Conservation (phyloP, 2,888 invertebrate genomes). For the Tenodera sinensis region DNA sequence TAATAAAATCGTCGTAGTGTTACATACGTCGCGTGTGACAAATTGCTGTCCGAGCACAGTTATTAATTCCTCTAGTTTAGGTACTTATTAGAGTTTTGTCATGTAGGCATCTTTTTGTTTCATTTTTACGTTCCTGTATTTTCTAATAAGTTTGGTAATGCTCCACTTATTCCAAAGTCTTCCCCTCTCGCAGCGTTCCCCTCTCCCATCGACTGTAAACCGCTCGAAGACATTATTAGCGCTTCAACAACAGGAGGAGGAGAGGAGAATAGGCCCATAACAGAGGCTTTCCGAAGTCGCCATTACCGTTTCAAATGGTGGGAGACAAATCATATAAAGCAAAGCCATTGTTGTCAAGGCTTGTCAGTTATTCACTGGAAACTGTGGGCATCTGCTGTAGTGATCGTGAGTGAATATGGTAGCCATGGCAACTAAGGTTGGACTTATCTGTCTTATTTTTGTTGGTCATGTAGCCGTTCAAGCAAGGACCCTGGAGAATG, state of each 20-base stretch:
- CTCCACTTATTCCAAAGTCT: constrained; percentile 3
- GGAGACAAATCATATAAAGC: background rate
- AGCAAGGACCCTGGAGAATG: background rate
- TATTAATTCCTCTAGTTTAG: background rate
- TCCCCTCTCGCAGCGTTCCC: background rate
- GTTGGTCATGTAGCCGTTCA: background rate
- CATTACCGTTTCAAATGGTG: background rate
- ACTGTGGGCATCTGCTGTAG: background rate
- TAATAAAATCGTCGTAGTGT: background rate
- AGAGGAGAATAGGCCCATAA: background rate
- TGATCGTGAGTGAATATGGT: background rate
- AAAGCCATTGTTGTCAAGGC: background rate
- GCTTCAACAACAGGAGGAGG: background rate
- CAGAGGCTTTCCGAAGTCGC: background rate
- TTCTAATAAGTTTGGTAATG: constrained; percentile 4
- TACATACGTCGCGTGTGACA: background rate
- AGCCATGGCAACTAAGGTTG: background rate
- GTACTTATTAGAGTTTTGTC: background rate
- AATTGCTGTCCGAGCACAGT: background rate
- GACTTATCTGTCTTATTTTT: background rate
- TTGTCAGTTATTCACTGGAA: background rate
- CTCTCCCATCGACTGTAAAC: background rate
- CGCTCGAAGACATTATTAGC: constrained; percentile 4
- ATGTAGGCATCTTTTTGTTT: background rate
- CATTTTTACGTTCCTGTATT: background rate